phyloP scores from a whole-genome alignment of 2,888 invertebrate genomes.

The Ophonus ardosiacus region DNA sequence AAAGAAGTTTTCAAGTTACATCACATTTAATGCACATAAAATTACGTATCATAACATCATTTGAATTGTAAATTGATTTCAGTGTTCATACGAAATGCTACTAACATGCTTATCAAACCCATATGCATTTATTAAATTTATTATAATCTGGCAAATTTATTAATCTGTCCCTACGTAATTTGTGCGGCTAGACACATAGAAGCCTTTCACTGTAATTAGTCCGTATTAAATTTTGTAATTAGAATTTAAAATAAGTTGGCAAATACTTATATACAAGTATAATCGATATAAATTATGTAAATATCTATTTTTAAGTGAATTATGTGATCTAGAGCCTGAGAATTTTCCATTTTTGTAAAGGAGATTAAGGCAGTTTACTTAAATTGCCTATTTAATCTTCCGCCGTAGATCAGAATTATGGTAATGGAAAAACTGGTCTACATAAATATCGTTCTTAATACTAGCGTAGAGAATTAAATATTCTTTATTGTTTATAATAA shows the following conservation, averaged over 20 bases:
- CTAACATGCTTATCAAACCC: conserved; percentile 29
- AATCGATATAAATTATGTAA: neutral
- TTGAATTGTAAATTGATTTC: conserved; percentile 41
- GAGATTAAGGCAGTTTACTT: neutral
- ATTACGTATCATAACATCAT: conserved; percentile 38
- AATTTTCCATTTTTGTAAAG: neutral
- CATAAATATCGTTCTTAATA: neutral
- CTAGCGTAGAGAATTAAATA: too few species aligned
- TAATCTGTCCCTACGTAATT: neutral
- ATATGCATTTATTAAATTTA: conserved; percentile 18
- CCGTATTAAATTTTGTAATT: conserved; percentile 31
- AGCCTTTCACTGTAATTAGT: conserved; percentile 45
- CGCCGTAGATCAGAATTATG: neutral
- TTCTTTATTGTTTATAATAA: too few species aligned
- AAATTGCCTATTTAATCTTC: neutral
- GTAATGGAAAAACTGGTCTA: neutral
- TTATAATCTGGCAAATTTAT: conserved; percentile 15
- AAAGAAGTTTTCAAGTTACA: conserved; percentile 23
- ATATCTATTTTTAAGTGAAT: neutral
- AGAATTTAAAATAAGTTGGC: neutral
- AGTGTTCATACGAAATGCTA: conserved; percentile 7
- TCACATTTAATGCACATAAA: conserved; percentile 32
- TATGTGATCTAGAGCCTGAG: neutral
- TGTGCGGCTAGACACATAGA: neutral
- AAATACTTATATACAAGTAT: neutral